phyloP scores from a whole-genome alignment of 2,888 invertebrate genomes.

The Agonum fuliginosum region DNA sequence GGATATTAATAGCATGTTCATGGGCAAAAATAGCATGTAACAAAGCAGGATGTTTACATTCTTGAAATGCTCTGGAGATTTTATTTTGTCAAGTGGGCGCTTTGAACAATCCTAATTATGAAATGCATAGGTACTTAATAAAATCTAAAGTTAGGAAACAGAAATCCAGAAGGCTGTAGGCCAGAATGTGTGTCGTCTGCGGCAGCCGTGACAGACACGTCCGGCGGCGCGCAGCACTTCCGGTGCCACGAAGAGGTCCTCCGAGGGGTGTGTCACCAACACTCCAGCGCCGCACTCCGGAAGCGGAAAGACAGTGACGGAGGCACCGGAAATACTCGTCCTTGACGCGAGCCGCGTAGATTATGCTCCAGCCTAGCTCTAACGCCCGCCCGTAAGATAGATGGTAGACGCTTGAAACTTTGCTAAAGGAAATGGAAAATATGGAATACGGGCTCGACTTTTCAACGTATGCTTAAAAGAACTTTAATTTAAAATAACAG shows the following conservation, averaged over 20 bases:
- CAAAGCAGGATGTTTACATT: no score
- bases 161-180: no score
- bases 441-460: conserved; percentile 10
- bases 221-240: conserved; percentile 45
- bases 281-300: conserved; percentile 27
- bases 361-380: neutral
- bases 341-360: conserved; percentile 35
- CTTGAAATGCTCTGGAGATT: no score
- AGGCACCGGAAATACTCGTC: conserved; percentile 54
- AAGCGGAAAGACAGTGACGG: conserved; percentile 58
- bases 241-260: conserved; percentile 43
- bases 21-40: no score
- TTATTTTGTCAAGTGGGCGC: no score
- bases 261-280: conserved; percentile 14
- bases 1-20: no score
- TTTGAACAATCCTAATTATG: no score
- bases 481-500: conserved; percentile 19
- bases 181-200: conserved; percentile 23
- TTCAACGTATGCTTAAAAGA: conserved; percentile 26
- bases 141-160: conserved; percentile 9
- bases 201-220: conserved; percentile 51
- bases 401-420: conserved; percentile 10
- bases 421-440: conserved; percentile 23
- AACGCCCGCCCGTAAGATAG: neutral
- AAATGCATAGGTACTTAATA: no score